Base-by-base conservation (phyloP, 1,140 invertebrate species). In the Aphis gossypii region DNA sequence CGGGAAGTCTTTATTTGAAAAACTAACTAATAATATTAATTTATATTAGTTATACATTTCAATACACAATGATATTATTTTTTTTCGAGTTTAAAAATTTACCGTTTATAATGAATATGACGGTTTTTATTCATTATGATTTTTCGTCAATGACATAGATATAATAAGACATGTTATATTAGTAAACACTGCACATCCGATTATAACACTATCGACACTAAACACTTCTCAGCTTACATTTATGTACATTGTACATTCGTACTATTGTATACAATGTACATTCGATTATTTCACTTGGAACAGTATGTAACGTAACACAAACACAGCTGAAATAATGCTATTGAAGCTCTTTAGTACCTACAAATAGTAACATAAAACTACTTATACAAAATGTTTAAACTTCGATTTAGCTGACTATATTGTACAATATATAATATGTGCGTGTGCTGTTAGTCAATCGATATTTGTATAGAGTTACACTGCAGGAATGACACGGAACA, bases 331-430 rank as follows among this genome's bases (percentile, higher is more conserved):
- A 68, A 90, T 60, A 68, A 20, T 46, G 18, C 38, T 56, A 38
- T 89, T 35, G 51, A 35, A 44, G 54, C 54, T 25, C 89, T 90
- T 90, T 44, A 60, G 54, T 90, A 51, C 18, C 30, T 89, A 54
- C 87, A 35, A 90, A 90, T 90, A 18, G 56, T 90, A 90, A 90
- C 56, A 68, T 90, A 44, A 68, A 68, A 90, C 89, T 54, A 51
- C 20, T n/a, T 41, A 84, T 35, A 88, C 48, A 48, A 54, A 89
- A 68, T 90, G 89, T 90, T 90, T 68, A n/a, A 90, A 44, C 41
- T 30, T 14, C 38, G 30, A n/a, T 90, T 68, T 68, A 60, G 7
- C 56, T 44, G 25, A 89, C 18, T 54, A 38, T n/a, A 20, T 87
- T 51, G 5, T 87, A 30, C 3, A 21, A 14, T 84, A 44, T 23